phyloP scores from a whole-genome alignment of 1,140 invertebrate genomes.

The Periplaneta americana region DNA sequence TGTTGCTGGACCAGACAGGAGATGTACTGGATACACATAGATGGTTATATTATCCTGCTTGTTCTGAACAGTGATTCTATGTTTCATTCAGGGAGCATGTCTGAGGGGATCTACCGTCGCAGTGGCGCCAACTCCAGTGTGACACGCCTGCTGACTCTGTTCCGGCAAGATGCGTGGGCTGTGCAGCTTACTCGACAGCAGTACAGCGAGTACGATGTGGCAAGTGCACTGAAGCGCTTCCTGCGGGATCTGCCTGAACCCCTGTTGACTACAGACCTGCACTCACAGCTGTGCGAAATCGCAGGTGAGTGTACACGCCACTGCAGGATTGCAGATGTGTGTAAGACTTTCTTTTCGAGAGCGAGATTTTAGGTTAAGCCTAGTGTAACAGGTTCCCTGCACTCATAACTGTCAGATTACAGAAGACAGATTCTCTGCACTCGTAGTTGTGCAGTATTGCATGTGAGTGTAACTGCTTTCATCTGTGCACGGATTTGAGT shows the following conservation, averaged over 20 bases:
- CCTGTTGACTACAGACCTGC: conserved; percentile 51
- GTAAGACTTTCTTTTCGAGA: too few species aligned
- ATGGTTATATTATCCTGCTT: too few species aligned
- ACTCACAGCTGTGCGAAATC: conserved; percentile 44
- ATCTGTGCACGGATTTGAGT: too few species aligned
- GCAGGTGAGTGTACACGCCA: conserved; percentile 31
- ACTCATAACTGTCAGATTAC: too few species aligned
- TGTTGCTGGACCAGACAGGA: too few species aligned
- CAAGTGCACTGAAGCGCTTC: conserved; percentile 77
- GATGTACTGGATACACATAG: too few species aligned
- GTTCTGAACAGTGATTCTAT: background rate
- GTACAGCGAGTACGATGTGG: conserved; percentile 80
- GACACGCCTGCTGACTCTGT: conserved; percentile 62
- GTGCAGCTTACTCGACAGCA: conserved; percentile 68
- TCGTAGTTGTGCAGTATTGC: too few species aligned
- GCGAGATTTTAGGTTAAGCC: too few species aligned
- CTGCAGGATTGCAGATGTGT: background rate
- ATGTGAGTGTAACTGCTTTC: too few species aligned
- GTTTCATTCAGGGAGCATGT: conserved; percentile 60
- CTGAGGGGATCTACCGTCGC: conserved; percentile 80
- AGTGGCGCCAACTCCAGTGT: conserved; percentile 73
- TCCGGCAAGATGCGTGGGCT: conserved; percentile 74
- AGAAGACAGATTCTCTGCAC: too few species aligned
- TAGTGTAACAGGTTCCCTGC: too few species aligned
- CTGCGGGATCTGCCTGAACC: conserved; percentile 73